Conservation (phyloP, 2,888 invertebrate species). For the Strigamia crassipes region DNA sequence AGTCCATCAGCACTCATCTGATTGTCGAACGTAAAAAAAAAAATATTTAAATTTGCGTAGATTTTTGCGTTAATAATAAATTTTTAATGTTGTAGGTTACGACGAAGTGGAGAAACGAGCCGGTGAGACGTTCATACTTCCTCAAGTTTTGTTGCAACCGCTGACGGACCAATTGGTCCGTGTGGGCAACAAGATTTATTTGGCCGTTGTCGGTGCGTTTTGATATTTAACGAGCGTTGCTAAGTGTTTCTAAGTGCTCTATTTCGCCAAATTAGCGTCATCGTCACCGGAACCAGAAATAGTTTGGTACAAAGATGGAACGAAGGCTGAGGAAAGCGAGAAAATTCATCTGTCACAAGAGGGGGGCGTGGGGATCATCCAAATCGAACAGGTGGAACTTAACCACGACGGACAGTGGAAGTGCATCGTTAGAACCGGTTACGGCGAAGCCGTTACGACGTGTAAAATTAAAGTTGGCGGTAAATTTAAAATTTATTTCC, state of each 20-base stretch:
- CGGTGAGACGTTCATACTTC: slow-evolving; percentile 49
- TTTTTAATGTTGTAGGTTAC: neutral
- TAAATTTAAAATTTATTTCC: slow-evolving; percentile 53
- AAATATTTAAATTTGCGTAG: neutral
- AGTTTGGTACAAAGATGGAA: slow-evolving; percentile 86
- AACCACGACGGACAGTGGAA: slow-evolving; percentile 73
- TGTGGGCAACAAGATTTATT: slow-evolving; percentile 49
- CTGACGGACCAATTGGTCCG: slow-evolving; percentile 48
- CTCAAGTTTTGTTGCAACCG: slow-evolving; percentile 48
- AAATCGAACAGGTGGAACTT: slow-evolving; percentile 75
- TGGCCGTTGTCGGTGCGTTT: slow-evolving; percentile 49
- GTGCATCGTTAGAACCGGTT: slow-evolving; percentile 56
- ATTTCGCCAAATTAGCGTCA: slow-evolving; percentile 12
- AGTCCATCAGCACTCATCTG: slow-evolving; percentile 45
- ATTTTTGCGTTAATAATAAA: neutral
- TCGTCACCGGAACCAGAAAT: slow-evolving; percentile 70
- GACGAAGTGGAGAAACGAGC: slow-evolving; percentile 25
- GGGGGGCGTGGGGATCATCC: slow-evolving; percentile 78
- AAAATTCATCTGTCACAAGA: slow-evolving; percentile 64
- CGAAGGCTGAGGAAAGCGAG: slow-evolving; percentile 70
- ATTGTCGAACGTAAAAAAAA: slow-evolving; percentile 46
- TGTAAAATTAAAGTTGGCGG: slow-evolving; percentile 57
- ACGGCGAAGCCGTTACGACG: slow-evolving; percentile 56
- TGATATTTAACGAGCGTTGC: neutral
- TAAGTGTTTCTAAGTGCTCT: slow-evolving; percentile 16